A percentile compares a stretch with the other conserved stretches of the same genome.
phyloP scores from a whole-genome alignment of 2,113 vertebrate species.

The Ramphastos sulfuratus region DNA sequence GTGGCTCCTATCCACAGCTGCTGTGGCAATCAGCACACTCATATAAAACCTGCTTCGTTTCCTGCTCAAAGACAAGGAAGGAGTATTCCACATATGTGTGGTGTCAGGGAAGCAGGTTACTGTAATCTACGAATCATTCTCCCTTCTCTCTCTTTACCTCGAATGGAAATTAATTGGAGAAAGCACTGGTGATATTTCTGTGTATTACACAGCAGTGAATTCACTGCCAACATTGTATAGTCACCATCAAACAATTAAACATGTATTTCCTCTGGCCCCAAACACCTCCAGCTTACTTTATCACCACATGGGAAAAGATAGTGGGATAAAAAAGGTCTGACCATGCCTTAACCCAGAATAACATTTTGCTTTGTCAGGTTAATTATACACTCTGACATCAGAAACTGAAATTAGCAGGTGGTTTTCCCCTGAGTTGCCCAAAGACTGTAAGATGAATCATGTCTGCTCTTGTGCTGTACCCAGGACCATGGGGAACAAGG shows the following conservation, averaged over 20 bases:
- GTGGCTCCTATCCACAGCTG: background rate
- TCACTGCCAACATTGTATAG: background rate
- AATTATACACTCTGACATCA: slow-evolving; percentile 14
- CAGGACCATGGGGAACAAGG: accelerated
- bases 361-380: slow-evolving; percentile 2
- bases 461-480: background rate
- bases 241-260: background rate
- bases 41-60: background rate
- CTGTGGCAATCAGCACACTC: background rate
- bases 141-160: background rate
- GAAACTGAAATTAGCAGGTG: slow-evolving; percentile 19
- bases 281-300: background rate
- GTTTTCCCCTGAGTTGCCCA: slow-evolving; percentile 27
- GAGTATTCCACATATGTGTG: background rate
- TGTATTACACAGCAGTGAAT: background rate
- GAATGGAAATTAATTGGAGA: background rate
- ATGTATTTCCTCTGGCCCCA: background rate
- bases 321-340: background rate
- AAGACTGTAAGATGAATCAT: slow-evolving; percentile 23
- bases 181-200: background rate
- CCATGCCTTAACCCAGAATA: slow-evolving; percentile 13
- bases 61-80: background rate
- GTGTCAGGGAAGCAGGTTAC: background rate
- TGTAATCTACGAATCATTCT: background rate
- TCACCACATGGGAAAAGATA: background rate